These are phyloP conservation scores for Drosophila melanosoma DNA, from an alignment of 2,888 invertebrate species.

Conservation along the genomic window DNA sequence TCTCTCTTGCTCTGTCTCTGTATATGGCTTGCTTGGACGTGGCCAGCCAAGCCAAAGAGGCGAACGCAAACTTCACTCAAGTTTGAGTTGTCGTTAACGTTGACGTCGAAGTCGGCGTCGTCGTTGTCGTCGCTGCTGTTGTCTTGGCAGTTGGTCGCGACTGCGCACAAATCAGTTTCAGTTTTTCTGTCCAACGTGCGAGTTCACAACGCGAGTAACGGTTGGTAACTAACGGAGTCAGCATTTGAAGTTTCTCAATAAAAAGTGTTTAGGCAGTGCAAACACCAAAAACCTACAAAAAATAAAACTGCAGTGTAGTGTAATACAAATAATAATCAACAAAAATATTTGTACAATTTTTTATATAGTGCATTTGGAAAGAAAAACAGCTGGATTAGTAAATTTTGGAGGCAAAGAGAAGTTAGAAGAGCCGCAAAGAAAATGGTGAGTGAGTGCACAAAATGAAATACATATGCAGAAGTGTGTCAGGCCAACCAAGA, in stretches of 20 bases:
- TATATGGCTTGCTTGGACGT: constrained; percentile 52
- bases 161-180: constrained; percentile 83
- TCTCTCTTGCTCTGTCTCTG: background rate
- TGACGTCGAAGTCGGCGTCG: background rate
- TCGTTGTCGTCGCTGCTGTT: constrained; percentile 37
- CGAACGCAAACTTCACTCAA: constrained; percentile 48
- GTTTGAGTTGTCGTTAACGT: constrained; percentile 38
- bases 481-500: constrained; percentile 58
- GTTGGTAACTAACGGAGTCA: constrained; percentile 57
- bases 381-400: background rate
- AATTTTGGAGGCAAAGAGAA: background rate
- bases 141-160: constrained; percentile 79
- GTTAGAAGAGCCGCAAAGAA: constrained; percentile 24
- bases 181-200: constrained; percentile 84
- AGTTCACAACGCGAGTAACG: constrained; percentile 80
- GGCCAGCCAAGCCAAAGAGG: constrained; percentile 25
- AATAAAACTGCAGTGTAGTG: constrained; percentile 25
- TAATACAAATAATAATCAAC: background rate
- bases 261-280: constrained; percentile 26
- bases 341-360: constrained; percentile 5
- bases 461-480: constrained; percentile 31
- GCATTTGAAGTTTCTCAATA: constrained; percentile 11
- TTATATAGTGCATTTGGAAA: constrained; percentile 24
- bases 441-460: constrained; percentile 67
- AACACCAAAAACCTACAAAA: background rate